Evolutionary conservation across 2,888 invertebrate genomes (phyloP).

Genomic region (Xylota segnis): DNA sequence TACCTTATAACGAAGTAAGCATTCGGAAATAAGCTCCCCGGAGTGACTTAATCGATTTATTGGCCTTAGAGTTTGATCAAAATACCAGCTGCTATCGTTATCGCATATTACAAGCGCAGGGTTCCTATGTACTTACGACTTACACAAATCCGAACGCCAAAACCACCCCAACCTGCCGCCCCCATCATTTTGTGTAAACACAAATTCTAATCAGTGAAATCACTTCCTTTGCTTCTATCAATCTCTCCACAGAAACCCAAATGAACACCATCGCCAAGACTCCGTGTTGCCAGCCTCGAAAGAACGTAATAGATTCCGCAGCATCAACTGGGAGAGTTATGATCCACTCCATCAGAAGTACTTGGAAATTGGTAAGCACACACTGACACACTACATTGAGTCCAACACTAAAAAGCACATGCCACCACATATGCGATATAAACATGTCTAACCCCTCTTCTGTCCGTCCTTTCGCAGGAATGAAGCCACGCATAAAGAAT

Average conservation of each 20-base stretch:
- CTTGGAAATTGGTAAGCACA: slow-evolving; percentile 92
- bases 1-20: slow-evolving; percentile 37
- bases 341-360: slow-evolving; percentile 97
- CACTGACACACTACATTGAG: slow-evolving; percentile 60
- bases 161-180: neutral
- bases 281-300: slow-evolving; percentile 91
- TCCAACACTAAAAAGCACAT: slow-evolving; percentile 50
- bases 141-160: slow-evolving; percentile 34
- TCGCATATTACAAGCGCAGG: slow-evolving; percentile 46
- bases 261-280: slow-evolving; percentile 92
- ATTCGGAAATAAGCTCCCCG: slow-evolving; percentile 49
- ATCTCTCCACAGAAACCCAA: slow-evolving; percentile 89
- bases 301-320: slow-evolving; percentile 93
- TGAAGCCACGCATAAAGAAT: slow-evolving; percentile 95
- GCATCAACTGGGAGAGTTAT: slow-evolving; percentile 95
- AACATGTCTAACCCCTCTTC: slow-evolving; percentile 74
- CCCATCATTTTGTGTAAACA: slow-evolving; percentile 28
- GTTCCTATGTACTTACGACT: slow-evolving; percentile 35
- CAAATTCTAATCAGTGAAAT: slow-evolving; percentile 58
- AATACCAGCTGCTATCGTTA: slow-evolving; percentile 37
- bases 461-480: slow-evolving; percentile 87
- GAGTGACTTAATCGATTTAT: slow-evolving; percentile 63
- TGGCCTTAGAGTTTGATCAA: slow-evolving; percentile 34
- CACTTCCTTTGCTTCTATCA: slow-evolving; percentile 33
- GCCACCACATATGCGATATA: slow-evolving; percentile 10